Base-by-base conservation (phyloP, 2,113 vertebrate genomes). In the Xiphophorus maculatus region DNA sequence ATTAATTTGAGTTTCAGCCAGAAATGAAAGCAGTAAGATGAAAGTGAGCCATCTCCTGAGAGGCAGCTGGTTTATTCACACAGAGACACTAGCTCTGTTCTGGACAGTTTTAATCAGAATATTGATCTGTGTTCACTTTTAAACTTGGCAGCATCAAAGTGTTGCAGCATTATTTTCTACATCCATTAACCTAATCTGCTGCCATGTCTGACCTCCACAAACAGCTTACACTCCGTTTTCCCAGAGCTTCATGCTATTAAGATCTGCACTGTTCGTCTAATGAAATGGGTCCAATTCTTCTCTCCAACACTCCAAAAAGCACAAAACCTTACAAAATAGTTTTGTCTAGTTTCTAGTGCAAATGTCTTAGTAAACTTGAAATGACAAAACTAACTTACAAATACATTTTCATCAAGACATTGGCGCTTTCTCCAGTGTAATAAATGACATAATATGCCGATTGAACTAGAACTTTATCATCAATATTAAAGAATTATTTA, bases 221-320 rank as follows among this genome's bases (percentile, higher is more conserved):
- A 62, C 61, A 29, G 27, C 61, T 28, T 13, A 37, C 10, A 10
- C n/a, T 27, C 7, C 10, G 11, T 29, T 29, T 13, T 63, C 10
- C 58, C 58, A 27, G 60, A 28, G 60, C 17, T 48, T 48, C 60
- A 29, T 28, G 19, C 61, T 15, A 15, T 63, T 63, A 63, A 30
- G 61, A 63, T 63, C 61, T 30, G 28, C 44, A 48, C 44, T 48
- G 44, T 7, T 48, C 17, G 6, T 48, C 44, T 48, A 17, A 48
- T 48, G 14, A 48, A 48, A 48, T 19, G 4, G 44, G 44, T 17
- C 5, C 17, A 5, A 19, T n/a, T 25, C 51, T n/a, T 58, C 63
- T 65, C 79, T 84, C 65, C 74, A 74, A 28, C 35, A 37, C 35
- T 2, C 35, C 35, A 37, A 37, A 37, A 37, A 37, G 3, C 35